phyloP scores from a whole-genome alignment of 2,113 vertebrate species.

The Pampusana beccarii region DNA sequence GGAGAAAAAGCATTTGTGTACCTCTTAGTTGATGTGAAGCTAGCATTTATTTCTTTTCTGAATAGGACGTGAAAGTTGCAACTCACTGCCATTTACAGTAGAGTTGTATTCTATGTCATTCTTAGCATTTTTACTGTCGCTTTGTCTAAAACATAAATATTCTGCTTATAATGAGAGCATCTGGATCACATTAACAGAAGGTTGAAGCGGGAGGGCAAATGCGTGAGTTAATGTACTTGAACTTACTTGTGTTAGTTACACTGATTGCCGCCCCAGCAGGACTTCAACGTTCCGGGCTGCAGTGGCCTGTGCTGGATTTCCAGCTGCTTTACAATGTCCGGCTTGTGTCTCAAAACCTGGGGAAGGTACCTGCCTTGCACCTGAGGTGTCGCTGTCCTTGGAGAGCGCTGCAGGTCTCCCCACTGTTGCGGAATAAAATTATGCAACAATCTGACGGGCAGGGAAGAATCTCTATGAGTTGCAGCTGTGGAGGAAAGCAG shows the following conservation, averaged over 20 bases:
- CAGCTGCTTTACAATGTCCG: not conserved
- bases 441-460: not conserved
- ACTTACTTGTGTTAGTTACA: not conserved
- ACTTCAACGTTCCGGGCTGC: not conserved
- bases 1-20: not conserved
- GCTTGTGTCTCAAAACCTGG: not conserved
- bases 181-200: not conserved
- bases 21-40: not conserved
- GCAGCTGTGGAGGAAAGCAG: not conserved
- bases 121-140: not conserved
- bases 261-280: not conserved
- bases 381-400: not conserved
- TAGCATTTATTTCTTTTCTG: not conserved
- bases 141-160: not conserved
- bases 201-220: not conserved
- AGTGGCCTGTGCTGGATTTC: not conserved
- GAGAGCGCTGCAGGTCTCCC: not conserved
- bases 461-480: not conserved
- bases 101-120: not conserved
- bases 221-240: not conserved
- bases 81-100: not conserved
- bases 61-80: not conserved
- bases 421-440: not conserved
- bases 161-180: not conserved
- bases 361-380: not conserved